Conservation (phyloP, 2,113 vertebrate species). For the Gallinago jamesoni region DNA sequence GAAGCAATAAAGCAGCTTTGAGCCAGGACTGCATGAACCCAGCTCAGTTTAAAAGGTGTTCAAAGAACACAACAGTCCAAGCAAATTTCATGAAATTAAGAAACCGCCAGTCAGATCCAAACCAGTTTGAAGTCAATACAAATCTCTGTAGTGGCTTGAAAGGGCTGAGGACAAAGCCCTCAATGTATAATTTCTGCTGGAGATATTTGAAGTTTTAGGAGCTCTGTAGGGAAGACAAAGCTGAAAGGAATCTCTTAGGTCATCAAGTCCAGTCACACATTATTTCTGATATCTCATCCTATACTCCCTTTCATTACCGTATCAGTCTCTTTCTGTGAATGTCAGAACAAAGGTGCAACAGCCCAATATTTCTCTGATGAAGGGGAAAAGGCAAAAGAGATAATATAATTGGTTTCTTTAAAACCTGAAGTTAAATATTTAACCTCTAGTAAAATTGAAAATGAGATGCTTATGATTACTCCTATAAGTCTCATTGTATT, state of each 20-base stretch:
- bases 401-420: background rate
- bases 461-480: background rate
- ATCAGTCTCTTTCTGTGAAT: background rate
- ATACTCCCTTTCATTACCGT: background rate
- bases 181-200: background rate
- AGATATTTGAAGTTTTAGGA: background rate
- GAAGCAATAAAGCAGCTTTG: background rate
- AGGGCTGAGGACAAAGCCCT: background rate
- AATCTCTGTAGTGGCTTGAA: background rate
- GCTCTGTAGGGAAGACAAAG: background rate
- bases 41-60: background rate
- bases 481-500: background rate
- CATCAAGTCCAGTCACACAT: background rate
- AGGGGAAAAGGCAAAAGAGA: background rate
- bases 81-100: background rate
- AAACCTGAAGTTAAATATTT: slow-evolving; percentile 26
- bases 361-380: background rate
- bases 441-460: background rate
- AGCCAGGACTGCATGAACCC: background rate
- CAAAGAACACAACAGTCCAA: background rate
- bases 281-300: background rate
- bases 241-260: background rate
- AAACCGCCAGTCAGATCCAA: background rate
- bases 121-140: background rate
- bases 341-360: background rate